Evolutionary conservation across 2,888 invertebrate species (phyloP).

Genomic region (Eremobia ochroleuca): DNA sequence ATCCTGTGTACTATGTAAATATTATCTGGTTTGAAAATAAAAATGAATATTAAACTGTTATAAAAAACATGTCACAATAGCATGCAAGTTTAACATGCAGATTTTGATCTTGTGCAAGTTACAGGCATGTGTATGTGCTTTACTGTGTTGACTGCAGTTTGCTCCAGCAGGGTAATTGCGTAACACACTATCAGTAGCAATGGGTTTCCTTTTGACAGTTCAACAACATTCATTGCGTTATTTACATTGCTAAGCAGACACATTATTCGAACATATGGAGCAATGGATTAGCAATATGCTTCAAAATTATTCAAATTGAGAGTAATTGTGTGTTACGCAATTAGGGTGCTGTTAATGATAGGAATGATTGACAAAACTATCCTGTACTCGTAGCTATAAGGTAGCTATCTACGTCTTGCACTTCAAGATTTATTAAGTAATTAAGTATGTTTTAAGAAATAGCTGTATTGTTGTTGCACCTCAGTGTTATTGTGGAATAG

Average conservation of each 20-base stretch:
- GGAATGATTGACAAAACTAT: background rate
- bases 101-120: background rate
- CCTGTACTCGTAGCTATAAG: slow-evolving; percentile 24
- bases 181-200: too few relatives aligned
- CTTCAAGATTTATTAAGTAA: background rate
- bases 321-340: too few relatives aligned
- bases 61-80: background rate
- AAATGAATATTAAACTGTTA: background rate
- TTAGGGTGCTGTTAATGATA: slow-evolving; percentile 8
- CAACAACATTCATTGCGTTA: too few relatives aligned
- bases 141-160: background rate
- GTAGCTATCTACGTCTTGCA: slow-evolving; percentile 15
- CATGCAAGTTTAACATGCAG: background rate
- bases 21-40: background rate
- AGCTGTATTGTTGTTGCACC: slow-evolving; percentile 7
- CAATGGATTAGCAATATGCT: too few relatives aligned
- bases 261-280: too few relatives aligned
- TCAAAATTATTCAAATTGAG: too few relatives aligned
- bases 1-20: background rate
- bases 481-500: background rate
- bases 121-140: background rate
- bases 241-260: too few relatives aligned
- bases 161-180: too few relatives aligned
- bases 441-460: background rate
- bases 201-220: too few relatives aligned